A percentile compares a stretch with the other conserved stretches of the same genome.
Evolutionary conservation across 2,797 vertebrate species (phyloP).

Genomic region (Rhinophrynus dorsalis): DNA sequence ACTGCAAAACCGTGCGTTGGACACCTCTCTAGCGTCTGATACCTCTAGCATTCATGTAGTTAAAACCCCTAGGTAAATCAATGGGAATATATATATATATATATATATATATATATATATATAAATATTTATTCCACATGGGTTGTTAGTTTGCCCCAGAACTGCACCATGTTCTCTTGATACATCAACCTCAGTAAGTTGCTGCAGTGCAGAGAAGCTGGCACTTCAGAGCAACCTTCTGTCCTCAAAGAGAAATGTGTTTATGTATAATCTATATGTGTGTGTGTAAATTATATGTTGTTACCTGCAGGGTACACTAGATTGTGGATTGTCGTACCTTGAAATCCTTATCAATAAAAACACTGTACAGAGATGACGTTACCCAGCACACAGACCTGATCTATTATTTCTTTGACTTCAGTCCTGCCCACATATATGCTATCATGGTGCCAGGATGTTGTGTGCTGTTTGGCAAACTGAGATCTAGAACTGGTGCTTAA

Average conservation of each 20-base stretch:
- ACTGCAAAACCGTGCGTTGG: too few relatives aligned
- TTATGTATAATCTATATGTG: not conserved
- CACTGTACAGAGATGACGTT: not conserved
- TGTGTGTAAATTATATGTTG: not conserved
- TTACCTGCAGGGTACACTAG: not conserved
- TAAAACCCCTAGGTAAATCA: too few relatives aligned
- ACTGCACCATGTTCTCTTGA: too few relatives aligned
- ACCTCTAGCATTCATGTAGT: too few relatives aligned
- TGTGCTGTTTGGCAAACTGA: too few relatives aligned
- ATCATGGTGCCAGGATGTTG: too few relatives aligned
- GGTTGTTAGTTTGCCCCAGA: too few relatives aligned
- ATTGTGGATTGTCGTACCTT: not conserved
- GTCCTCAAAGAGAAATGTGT: not conserved
- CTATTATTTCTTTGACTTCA: not conserved
- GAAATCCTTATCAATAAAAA: not conserved
- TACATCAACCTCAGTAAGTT: not conserved
- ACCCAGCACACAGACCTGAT: not conserved
- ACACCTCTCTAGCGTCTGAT: too few relatives aligned
- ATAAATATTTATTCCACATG: too few relatives aligned
- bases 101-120: too few relatives aligned
- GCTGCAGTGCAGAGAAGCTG: constrained; percentile 33
- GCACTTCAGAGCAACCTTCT: not conserved
- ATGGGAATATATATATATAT: too few relatives aligned
- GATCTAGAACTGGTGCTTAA: not conserved
- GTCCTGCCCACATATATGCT: too few relatives aligned